Evolutionary conservation across 2,113 vertebrate species (phyloP), one percentile per base, ranked within the genome.

Genomic region (Rafetus swinhoei): DNA sequence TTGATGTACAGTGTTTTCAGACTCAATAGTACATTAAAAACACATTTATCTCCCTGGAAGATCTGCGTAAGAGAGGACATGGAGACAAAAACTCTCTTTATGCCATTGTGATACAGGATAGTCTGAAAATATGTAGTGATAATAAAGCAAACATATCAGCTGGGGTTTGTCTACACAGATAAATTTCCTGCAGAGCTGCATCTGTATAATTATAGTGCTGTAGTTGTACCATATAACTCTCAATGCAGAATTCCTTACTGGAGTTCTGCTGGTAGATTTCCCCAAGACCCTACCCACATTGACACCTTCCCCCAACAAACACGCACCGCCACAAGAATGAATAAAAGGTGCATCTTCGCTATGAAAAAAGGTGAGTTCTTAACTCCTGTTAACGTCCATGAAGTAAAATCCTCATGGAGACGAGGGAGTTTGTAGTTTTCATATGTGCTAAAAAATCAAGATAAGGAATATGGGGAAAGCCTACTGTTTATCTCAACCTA

Each of bases 1-100:
- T 45, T 89, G 53, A n/a, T 82, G 10, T 86, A 82, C 91, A 96
- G 79, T 90, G 82, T 74, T 95, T 93, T 95, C 79, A 89, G 79
- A 93, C 39, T 62, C 62, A 29, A 5, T 82, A 79, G 16, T 86
- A 82, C 60, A 88, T 88, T 94, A 92, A 87, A 88, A 62, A 27
- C 80, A 54, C 0, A 0, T 88, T 89, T 86, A 89, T 95, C 88
- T 22, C 82, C 90, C 35, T 77, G 81, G 94, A n/a, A 15, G 32
- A 69, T 69, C 62, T 4, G 14, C n/a, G n/a, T 69, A 32, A 80
- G 77, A 91, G 54, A 90, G 35, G 21, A 21, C 19, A 52, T 80
- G 27, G 5, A 24, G 54, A 22, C 53, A 81, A n/a, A 81, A 55
- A 55, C 21, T 22, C 54, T 39, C 35, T 55, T 52, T 62, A 52